Conservation (phyloP, 2,797 vertebrate genomes). For the Anabacerthia variegaticeps region DNA sequence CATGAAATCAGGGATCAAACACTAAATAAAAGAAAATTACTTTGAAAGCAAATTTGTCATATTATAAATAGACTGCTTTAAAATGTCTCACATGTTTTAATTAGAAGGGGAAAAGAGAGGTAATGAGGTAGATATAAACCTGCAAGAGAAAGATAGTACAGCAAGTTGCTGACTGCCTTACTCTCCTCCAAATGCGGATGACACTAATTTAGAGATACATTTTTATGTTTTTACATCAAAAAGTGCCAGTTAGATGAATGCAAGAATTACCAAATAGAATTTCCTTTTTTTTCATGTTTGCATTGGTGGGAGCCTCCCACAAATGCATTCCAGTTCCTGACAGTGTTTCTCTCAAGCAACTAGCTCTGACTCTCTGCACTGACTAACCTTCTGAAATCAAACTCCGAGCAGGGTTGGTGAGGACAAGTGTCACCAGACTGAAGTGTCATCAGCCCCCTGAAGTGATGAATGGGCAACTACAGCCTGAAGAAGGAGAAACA, state of each 20-base stretch:
- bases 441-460: background rate
- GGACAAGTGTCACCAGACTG: background rate
- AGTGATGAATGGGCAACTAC: background rate
- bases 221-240: constrained; percentile 50
- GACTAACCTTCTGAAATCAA: background rate
- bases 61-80: constrained; percentile 72
- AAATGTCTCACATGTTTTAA: constrained; percentile 72
- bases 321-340: background rate
- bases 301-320: background rate
- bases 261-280: constrained; percentile 43
- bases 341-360: background rate
- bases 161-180: background rate
- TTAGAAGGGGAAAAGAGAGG: constrained; percentile 45
- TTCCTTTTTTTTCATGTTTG: background rate
- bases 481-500: background rate
- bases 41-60: constrained; percentile 75
- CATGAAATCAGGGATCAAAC: constrained; percentile 75
- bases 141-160: background rate
- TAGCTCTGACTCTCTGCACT: background rate
- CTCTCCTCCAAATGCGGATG: constrained; percentile 15
- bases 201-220: constrained; percentile 60
- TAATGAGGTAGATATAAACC: constrained; percentile 29
- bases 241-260: constrained; percentile 39
- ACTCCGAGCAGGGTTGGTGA: background rate
- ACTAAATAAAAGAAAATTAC: constrained; percentile 76